These are phyloP conservation scores for Eupeodes corollae DNA, from an alignment of 1,140 invertebrate genomes.

Conservation along the genomic window DNA sequence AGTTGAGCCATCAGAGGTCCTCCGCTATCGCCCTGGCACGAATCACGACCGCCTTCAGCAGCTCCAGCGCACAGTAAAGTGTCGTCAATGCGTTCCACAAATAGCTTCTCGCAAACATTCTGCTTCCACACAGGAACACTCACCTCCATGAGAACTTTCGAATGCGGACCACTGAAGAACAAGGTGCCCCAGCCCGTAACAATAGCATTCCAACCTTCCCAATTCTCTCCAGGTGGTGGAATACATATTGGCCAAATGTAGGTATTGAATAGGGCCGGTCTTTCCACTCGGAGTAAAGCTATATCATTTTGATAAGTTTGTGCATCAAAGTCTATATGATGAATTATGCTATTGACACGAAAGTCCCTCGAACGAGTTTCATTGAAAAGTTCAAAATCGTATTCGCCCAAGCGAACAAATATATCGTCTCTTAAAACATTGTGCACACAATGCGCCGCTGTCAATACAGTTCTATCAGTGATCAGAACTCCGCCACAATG, in stretches of 20 bases:
- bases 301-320: constrained; percentile 67
- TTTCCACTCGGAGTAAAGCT: constrained; percentile 60
- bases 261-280: constrained; percentile 55
- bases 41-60: constrained; percentile 59
- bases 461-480: constrained; percentile 61
- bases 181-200: constrained; percentile 68
- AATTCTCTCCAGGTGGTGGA: constrained; percentile 49
- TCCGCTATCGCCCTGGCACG: constrained; percentile 76
- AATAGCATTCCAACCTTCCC: constrained; percentile 52
- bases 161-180: constrained; percentile 54
- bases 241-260: constrained; percentile 79
- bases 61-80: constrained; percentile 61
- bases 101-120: constrained; percentile 50
- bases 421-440: constrained; percentile 51
- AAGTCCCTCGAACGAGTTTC: constrained; percentile 56
- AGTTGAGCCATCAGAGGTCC: constrained; percentile 64
- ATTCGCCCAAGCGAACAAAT: constrained; percentile 64
- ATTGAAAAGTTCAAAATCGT: constrained; percentile 53
- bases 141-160: constrained; percentile 62
- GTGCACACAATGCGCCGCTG: constrained; percentile 65
- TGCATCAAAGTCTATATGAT: constrained; percentile 51
- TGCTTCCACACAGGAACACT: constrained; percentile 69
- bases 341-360: constrained; percentile 47
- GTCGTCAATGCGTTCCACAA: constrained; percentile 49
- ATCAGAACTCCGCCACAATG: constrained; percentile 72